These are phyloP conservation scores for Muntiacus reevesi DNA, from an alignment of 2,113 vertebrate species.

Conservation along the genomic window DNA sequence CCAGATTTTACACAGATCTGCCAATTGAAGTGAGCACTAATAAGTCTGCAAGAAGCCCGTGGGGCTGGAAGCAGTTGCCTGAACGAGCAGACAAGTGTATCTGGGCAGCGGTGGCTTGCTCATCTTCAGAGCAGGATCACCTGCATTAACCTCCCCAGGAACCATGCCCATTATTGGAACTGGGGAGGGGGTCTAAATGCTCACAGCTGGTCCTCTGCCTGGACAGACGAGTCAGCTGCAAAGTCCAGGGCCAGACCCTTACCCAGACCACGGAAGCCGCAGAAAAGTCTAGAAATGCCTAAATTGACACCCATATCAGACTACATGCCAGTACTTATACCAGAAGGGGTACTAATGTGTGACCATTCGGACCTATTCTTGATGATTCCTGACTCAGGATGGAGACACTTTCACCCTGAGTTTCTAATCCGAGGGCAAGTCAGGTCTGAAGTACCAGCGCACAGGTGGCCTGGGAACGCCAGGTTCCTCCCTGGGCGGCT, in stretches of 20 bases:
- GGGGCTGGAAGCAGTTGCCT: neutral
- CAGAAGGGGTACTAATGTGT: neutral
- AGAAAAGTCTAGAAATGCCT: neutral
- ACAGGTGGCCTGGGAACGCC: constrained; percentile 13
- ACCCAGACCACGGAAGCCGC: neutral
- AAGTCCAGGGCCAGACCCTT: neutral
- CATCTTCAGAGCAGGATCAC: no score
- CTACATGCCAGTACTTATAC: neutral
- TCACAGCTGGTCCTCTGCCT: neutral
- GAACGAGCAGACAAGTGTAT: neutral
- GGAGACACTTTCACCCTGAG: neutral
- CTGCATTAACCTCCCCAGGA: neutral
- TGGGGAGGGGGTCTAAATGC: neutral
- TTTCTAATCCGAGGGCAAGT: neutral
- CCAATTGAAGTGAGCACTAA: neutral
- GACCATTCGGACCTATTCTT: neutral
- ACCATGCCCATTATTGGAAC: neutral
- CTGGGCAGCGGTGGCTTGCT: neutral
- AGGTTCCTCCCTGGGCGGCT: neutral
- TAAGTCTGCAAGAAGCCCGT: neutral
- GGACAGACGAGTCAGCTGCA: neutral
- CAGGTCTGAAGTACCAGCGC: neutral
- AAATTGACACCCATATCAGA: neutral
- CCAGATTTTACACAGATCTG: neutral
- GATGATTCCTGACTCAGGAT: neutral